phyloP scores from a whole-genome alignment of 2,888 invertebrate genomes.

The Trisateles emortualis region DNA sequence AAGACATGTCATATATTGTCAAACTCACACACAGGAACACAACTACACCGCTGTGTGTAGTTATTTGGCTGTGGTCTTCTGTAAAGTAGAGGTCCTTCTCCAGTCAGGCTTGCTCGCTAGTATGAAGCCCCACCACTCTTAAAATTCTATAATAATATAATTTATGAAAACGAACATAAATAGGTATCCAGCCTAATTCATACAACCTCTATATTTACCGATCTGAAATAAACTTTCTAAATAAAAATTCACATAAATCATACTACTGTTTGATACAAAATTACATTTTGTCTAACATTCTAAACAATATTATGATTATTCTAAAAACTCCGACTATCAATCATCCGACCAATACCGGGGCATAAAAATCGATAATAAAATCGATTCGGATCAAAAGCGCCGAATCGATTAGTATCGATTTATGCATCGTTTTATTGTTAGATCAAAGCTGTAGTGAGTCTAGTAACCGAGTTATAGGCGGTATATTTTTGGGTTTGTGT shows the following conservation, averaged over 20 bases:
- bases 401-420: conserved; percentile 63
- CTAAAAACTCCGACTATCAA: conserved; percentile 31
- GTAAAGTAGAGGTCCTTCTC: too few relatives aligned
- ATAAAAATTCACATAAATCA: conserved; percentile 22
- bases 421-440: conserved; percentile 63
- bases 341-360: conserved; percentile 32
- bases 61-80: too few relatives aligned
- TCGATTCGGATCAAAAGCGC: conserved; percentile 68
- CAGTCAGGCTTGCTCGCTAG: too few relatives aligned
- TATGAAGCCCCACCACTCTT: too few relatives aligned
- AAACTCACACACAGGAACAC: too few relatives aligned
- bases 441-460: conserved; percentile 61
- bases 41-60: too few relatives aligned
- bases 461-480: conserved; percentile 42
- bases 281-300: conserved; percentile 15
- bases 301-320: conserved; percentile 32
- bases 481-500: conserved; percentile 28
- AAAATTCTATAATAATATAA: not conserved
- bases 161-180: not conserved
- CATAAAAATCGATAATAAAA: conserved; percentile 53
- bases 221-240: conserved; percentile 27
- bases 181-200: conserved; percentile 13
- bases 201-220: conserved; percentile 8
- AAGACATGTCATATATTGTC: too few relatives aligned
- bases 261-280: conserved; percentile 20